Conservation (phyloP, 2,797 vertebrate genomes). For the Anguilla marmorata region DNA sequence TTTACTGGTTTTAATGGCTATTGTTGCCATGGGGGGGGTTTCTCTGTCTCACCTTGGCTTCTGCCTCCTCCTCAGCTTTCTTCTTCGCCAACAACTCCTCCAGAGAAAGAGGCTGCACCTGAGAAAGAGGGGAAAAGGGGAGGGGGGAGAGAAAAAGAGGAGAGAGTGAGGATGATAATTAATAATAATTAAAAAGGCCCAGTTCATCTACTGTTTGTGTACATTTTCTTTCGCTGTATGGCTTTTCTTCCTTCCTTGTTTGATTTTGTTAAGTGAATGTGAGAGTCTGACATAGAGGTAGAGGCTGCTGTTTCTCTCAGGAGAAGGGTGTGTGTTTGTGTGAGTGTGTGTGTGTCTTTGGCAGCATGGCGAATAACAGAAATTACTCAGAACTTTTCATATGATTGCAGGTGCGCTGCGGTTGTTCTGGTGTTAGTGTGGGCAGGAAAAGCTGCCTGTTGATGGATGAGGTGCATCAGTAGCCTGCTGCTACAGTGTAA, state of each 20-base stretch:
- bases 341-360: no score
- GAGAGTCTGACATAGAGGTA: no score
- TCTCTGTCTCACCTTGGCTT: constrained; percentile 82
- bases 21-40: not conserved
- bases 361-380: not conserved
- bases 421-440: no score
- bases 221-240: not conserved
- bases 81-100: constrained; percentile 97
- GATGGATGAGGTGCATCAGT: no score
- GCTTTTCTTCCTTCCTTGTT: not conserved
- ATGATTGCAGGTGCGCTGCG: no score
- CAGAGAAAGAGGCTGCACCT: constrained; percentile 90
- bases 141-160: constrained; percentile 15
- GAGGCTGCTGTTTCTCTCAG: no score
- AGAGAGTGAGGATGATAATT: not conserved
- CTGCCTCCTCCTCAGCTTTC: constrained; percentile 94
- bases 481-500: not conserved
- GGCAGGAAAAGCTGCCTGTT: no score
- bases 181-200: not conserved
- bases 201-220: not conserved
- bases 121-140: not conserved
- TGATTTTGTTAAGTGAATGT: not conserved
- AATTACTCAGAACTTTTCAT: not conserved
- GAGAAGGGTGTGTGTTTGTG: no score
- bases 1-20: no score